These are phyloP conservation scores for Agelaius tricolor DNA, from an alignment of 2,113 vertebrate species.

Conservation along the genomic window DNA sequence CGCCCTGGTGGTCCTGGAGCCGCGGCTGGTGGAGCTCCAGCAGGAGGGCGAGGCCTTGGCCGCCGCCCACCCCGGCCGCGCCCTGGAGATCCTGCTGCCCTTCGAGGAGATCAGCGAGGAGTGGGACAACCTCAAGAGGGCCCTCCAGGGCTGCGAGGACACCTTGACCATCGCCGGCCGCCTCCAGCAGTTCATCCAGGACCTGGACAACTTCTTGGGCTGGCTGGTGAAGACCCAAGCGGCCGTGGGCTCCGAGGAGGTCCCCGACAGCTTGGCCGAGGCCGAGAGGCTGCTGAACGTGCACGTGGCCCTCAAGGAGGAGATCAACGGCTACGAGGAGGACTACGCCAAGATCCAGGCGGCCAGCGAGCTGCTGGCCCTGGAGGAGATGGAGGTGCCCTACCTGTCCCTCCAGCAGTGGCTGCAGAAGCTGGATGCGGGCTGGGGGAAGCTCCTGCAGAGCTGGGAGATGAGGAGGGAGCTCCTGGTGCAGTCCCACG, in stretches of 20 bases:
- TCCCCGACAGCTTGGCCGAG: slow-evolving; percentile 81
- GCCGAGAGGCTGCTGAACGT: slow-evolving; percentile 85
- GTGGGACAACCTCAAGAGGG: slow-evolving; percentile 88
- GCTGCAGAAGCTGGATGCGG: slow-evolving; percentile 91
- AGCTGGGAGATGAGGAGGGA: slow-evolving; percentile 90
- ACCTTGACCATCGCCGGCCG: slow-evolving; percentile 84
- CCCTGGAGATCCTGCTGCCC: slow-evolving; percentile 84
- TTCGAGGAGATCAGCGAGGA: slow-evolving; percentile 88
- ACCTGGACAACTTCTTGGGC: slow-evolving; percentile 88
- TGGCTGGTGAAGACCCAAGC: slow-evolving; percentile 94
- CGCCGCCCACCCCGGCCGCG: slow-evolving; percentile 72
- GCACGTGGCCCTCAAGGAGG: slow-evolving; percentile 90
- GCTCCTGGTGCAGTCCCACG: slow-evolving; percentile 87
- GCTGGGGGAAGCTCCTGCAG: slow-evolving; percentile 91
- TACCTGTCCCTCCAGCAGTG: slow-evolving; percentile 88
- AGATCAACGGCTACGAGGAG: slow-evolving; percentile 90
- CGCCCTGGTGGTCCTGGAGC: slow-evolving; percentile 86
- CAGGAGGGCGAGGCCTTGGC: slow-evolving; percentile 86
- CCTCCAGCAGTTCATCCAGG: slow-evolving; percentile 89
- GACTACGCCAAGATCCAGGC: slow-evolving; percentile 90
- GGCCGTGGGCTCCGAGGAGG: slow-evolving; percentile 77
- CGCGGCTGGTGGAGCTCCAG: slow-evolving; percentile 86
- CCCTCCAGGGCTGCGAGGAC: slow-evolving; percentile 88
- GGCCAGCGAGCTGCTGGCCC: slow-evolving; percentile 85
- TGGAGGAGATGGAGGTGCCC: slow-evolving; percentile 86